Conservation (phyloP, 2,113 vertebrate genomes). For the Chaetops frenatus region DNA sequence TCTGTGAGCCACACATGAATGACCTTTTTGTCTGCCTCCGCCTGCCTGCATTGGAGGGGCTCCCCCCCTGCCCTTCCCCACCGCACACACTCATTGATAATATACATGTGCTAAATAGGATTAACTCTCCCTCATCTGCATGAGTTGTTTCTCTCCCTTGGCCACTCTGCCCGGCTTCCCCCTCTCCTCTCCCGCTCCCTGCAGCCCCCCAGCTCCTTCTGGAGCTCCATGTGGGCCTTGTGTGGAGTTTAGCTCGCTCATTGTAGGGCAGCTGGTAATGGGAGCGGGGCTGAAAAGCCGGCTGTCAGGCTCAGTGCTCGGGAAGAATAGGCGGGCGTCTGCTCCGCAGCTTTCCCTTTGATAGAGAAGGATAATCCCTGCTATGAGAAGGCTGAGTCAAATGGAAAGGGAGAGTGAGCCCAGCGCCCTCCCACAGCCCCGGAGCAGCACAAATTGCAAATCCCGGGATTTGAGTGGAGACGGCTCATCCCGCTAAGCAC, state of each 20-base stretch:
- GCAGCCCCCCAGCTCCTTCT: conserved; percentile 55
- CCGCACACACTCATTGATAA: conserved; percentile 65
- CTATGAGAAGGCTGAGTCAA: conserved; percentile 61
- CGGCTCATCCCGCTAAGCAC: not conserved
- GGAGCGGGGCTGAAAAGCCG: conserved; percentile 47
- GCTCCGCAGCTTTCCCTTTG: conserved; percentile 66
- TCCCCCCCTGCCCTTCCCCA: conserved; percentile 31
- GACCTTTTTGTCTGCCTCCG: conserved; percentile 56
- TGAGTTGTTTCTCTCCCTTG: conserved; percentile 40
- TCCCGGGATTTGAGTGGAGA: conserved; percentile 27
- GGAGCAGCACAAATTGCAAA: conserved; percentile 20
- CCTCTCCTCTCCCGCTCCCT: not conserved
- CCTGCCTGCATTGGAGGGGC: conserved; percentile 26
- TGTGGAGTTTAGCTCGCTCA: conserved; percentile 46
- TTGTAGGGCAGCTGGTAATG: conserved; percentile 68
- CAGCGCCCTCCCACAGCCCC: conserved; percentile 23
- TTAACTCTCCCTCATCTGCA: conserved; percentile 65
- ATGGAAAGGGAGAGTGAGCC: conserved; percentile 56
- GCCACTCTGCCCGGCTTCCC: not conserved
- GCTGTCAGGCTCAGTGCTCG: conserved; percentile 57
- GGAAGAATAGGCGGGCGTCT: conserved; percentile 62
- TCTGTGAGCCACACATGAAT: conserved; percentile 53
- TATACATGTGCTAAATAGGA: conserved; percentile 77
- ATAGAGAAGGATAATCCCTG: conserved; percentile 64
- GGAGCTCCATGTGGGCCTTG: conserved; percentile 52